Base-by-base conservation (phyloP, 2,113 vertebrate genomes). In the Xenus cinereus region DNA sequence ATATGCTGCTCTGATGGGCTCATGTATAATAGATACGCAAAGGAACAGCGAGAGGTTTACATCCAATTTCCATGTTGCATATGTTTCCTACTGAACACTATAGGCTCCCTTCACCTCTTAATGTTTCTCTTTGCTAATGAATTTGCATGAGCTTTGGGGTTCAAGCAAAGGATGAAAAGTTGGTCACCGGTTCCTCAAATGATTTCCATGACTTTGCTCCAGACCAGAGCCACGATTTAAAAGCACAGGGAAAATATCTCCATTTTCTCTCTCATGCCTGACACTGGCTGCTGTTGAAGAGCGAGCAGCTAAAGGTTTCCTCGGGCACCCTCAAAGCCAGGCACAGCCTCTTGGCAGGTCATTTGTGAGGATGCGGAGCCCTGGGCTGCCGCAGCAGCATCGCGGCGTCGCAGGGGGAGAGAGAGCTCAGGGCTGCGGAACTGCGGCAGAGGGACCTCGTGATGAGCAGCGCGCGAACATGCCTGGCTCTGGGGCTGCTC, bases 1-100 rank as follows among this genome's bases (percentile, higher is more conserved):
- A 98, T 98, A 79, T 3, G n/a, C 96, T 90, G 81, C 95, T 95
- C 94, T 93, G 95, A 95, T 76, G 78, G 68, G 56, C 87, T 60
- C 69, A 54, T 98, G 84, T 98, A 98, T 98, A 98, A 98, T 98
- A 93, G 95, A 98, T 95, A 13, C 3, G 8, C 50, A 33, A 78
- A 87, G 97, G 97, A 97, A 97, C 90, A 93, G 93, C 69, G 16
- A 83, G 95, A 97, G 95, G 89, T 87, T 93, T 67, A 79, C 87
- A 78, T 95, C 86, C 71, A 28, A 74, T 95, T 89, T 95, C 93
- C 94, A 71, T 72, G 77, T 95, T 87, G 63, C 32, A 1, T 60
- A 24, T 39, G 26, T 86, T 80, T 87, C 13, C 69, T 51, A 28
- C 66, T 15, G 7, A 66, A 60, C 83, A 41, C 78, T 16, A 10